These are phyloP conservation scores for Tetramorium bicarinatum DNA, from an alignment of 2,888 invertebrate genomes.

Conservation along the genomic window DNA sequence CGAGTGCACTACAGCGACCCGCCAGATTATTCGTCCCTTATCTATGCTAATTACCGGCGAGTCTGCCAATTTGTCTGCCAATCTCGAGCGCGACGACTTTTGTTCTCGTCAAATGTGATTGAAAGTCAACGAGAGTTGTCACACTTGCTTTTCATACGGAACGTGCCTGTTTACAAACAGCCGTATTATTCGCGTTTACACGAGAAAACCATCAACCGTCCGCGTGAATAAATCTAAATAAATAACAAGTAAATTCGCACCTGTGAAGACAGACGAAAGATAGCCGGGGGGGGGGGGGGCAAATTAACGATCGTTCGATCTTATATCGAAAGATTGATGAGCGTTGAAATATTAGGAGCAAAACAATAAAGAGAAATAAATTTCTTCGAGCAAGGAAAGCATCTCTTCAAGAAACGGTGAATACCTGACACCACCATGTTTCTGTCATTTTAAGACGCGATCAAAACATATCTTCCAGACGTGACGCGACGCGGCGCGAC, in stretches of 20 bases:
- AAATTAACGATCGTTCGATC: neutral
- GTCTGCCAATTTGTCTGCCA: constrained; percentile 17
- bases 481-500: neutral
- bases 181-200: constrained; percentile 5
- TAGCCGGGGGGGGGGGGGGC: no score
- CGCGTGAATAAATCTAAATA: neutral
- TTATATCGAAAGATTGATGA: neutral
- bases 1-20: neutral
- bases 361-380: neutral
- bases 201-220: neutral
- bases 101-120: constrained; percentile 13
- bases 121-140: neutral
- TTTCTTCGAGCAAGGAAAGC: neutral
- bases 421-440: neutral
- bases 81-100: constrained; percentile 9
- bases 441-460: neutral
- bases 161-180: constrained; percentile 16
- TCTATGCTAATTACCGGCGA: constrained; percentile 25
- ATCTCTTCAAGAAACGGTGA: neutral
- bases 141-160: neutral
- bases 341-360: neutral
- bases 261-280: neutral
- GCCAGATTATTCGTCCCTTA: neutral
- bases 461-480: neutral
- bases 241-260: neutral